Evolutionary conservation across 2,113 vertebrate genomes (phyloP).

Genomic region (Cavia porcellus): DNA sequence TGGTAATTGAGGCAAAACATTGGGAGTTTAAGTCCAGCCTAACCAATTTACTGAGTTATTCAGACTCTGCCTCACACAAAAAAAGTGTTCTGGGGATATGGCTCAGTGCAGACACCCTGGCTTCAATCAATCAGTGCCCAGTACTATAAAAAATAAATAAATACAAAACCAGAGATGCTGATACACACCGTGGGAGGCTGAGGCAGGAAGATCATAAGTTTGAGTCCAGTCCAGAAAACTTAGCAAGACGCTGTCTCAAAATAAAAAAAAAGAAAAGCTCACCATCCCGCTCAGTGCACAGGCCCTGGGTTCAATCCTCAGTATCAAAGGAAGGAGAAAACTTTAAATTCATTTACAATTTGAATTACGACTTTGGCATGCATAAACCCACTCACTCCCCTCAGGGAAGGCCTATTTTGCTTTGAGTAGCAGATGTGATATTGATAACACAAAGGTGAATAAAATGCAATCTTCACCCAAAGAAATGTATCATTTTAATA

Average conservation of each 20-base stretch:
- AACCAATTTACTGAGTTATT: not conserved
- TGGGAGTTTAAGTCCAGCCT: not conserved
- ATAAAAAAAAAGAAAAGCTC: not conserved
- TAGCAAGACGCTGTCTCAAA: not conserved
- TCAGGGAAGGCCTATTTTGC: not conserved
- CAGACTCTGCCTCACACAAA: not conserved
- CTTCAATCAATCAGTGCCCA: not conserved
- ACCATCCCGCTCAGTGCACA: not conserved
- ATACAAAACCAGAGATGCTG: not conserved
- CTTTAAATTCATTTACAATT: conserved; percentile 41
- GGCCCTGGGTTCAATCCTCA: not conserved
- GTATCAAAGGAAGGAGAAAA: not conserved
- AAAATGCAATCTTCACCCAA: not conserved
- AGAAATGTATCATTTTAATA: not conserved
- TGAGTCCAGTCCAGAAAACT: not conserved
- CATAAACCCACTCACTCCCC: not conserved
- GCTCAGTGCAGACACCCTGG: not conserved
- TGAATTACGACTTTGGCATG: not conserved
- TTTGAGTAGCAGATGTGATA: not conserved
- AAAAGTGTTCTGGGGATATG: not conserved
- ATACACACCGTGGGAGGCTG: not conserved
- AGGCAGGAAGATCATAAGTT: not conserved
- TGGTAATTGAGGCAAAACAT: not conserved
- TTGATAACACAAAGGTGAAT: not conserved
- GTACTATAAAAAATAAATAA: not conserved